These are phyloP conservation scores for Charadrius vociferus DNA, from an alignment of 2,113 vertebrate genomes.

Conservation along the genomic window DNA sequence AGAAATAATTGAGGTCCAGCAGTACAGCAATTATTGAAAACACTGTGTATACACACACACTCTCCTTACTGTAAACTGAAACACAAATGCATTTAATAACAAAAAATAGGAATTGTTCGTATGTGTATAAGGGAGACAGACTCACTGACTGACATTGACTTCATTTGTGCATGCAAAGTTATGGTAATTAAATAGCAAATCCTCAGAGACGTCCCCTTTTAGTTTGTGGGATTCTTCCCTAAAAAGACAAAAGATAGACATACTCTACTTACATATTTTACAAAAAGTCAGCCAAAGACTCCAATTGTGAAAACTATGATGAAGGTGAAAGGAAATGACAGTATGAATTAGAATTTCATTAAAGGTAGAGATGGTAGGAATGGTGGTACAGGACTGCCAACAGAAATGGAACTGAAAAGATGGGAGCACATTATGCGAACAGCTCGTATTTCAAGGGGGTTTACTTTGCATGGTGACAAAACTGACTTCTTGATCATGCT, in stretches of 20 bases:
- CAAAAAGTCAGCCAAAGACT: not conserved
- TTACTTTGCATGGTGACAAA: not conserved
- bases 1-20: not conserved
- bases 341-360: not conserved
- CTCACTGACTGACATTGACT: not conserved
- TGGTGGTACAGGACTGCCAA: not conserved
- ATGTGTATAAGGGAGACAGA: not conserved
- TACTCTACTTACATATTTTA: not conserved
- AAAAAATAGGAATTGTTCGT: not conserved
- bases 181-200: not conserved
- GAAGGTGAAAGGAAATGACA: not conserved
- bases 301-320: not conserved
- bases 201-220: not conserved
- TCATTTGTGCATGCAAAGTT: not conserved
- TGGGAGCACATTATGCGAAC: not conserved
- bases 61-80: not conserved
- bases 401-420: not conserved
- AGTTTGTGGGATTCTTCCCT: not conserved
- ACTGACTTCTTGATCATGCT: not conserved
- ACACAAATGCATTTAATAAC: not conserved
- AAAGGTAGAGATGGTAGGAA: not conserved
- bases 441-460: not conserved
- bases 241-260: not conserved
- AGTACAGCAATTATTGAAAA: not conserved
- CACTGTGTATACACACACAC: not conserved